Evolutionary conservation across 2,113 vertebrate species (phyloP).

Genomic region (Sula dactylatra): DNA sequence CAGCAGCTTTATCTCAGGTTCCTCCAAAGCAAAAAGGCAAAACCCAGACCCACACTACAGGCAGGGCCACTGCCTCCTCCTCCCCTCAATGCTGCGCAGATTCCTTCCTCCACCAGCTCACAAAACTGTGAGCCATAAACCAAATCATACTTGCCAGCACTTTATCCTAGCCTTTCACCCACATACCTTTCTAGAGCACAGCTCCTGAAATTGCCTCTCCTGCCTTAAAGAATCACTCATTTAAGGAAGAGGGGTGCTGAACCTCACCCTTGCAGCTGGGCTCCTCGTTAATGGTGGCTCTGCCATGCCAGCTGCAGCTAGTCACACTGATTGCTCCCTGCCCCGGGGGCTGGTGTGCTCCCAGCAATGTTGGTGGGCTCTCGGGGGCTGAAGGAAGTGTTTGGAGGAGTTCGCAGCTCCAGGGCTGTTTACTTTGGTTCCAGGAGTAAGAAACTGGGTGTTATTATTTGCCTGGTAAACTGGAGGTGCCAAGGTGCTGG

Average conservation of each 20-base stretch:
- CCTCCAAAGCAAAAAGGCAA: neutral
- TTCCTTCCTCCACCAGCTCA: neutral
- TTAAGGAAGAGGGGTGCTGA: neutral
- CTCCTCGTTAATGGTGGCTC: neutral
- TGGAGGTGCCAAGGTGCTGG: neutral
- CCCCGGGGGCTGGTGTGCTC: accelerated
- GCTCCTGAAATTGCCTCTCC: neutral
- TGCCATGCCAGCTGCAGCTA: neutral
- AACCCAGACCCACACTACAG: neutral
- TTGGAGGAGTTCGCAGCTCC: neutral
- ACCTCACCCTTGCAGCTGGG: neutral
- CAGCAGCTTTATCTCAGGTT: neutral
- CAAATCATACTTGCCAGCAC: neutral
- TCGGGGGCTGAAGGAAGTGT: neutral
- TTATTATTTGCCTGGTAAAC: neutral
- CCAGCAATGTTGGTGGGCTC: neutral
- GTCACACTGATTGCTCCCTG: neutral
- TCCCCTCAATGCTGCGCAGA: accelerated
- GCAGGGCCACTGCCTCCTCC: too few relatives aligned
- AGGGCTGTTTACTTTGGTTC: neutral
- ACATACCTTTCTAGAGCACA: neutral
- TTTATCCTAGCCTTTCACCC: neutral
- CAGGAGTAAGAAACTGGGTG: neutral
- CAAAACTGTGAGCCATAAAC: neutral
- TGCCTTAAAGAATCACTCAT: neutral